phyloP scores from a whole-genome alignment of 2,113 vertebrate genomes.

The Grammomys surdaster region DNA sequence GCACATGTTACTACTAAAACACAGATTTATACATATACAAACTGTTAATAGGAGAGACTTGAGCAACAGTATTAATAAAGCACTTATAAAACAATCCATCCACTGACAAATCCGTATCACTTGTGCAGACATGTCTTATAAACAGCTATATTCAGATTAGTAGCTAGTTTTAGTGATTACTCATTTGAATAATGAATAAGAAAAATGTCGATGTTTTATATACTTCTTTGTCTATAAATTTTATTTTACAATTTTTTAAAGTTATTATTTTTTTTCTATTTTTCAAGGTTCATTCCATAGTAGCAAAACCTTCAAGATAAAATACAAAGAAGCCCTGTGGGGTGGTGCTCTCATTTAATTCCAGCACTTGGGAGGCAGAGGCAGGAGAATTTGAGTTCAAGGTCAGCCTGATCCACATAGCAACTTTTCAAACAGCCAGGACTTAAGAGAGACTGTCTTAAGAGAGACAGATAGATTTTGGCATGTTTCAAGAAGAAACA shows the following conservation, averaged over 20 bases:
- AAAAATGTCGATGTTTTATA: background rate
- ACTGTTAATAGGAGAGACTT: background rate
- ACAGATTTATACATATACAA: background rate
- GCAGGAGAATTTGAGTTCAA: background rate
- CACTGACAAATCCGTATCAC: background rate
- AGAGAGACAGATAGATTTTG: background rate
- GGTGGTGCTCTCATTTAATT: background rate
- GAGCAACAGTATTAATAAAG: background rate
- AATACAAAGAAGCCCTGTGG: background rate
- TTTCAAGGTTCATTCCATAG: slow-evolving; percentile 15
- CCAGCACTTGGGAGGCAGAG: background rate
- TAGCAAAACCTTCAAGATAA: slow-evolving; percentile 29
- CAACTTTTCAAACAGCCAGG: background rate
- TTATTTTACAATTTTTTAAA: slow-evolving; percentile 16
- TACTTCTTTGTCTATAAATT: background rate
- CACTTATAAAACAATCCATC: background rate
- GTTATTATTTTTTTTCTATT: background rate
- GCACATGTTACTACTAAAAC: no score
- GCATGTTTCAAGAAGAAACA: slow-evolving; percentile 13
- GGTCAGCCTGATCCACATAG: background rate
- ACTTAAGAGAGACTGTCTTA: background rate
- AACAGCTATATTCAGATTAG: background rate
- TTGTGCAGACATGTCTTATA: background rate
- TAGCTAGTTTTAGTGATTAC: background rate
- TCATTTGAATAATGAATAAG: background rate